Percentiles rank a stretch among this genome's conserved stretches.
Evolutionary conservation across 2,888 invertebrate species (phyloP).

Genomic region (Drosophila multiciliata): DNA sequence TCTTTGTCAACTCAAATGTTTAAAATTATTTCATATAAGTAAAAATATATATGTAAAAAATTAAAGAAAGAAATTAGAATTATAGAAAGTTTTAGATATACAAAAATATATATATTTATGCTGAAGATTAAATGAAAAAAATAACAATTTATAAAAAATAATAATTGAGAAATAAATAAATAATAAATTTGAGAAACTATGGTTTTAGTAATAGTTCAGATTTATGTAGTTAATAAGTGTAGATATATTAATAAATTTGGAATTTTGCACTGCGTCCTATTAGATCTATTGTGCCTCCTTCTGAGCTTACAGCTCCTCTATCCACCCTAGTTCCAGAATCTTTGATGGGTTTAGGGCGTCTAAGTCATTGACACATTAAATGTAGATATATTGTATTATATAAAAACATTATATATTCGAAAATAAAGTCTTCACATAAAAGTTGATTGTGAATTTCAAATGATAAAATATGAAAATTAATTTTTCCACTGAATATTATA

Average conservation of each 20-base stretch:
- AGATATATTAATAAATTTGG: no score
- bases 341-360: no score
- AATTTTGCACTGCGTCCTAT: no score
- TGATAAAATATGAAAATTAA: slow-evolving; percentile 10
- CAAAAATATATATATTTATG: background rate
- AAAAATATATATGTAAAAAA: background rate
- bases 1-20: background rate
- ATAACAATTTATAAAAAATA: background rate
- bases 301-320: no score
- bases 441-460: background rate
- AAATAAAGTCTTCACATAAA: background rate
- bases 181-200: background rate
- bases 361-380: background rate
- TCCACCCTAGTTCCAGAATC: no score
- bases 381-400: background rate
- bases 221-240: no score
- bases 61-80: background rate
- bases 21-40: background rate
- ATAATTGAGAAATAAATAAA: background rate
- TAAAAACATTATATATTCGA: background rate
- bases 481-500: background rate
- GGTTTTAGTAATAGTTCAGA: background rate
- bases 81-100: background rate
- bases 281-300: no score
- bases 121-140: background rate